Evolutionary conservation across 2,888 invertebrate species (phyloP).

Genomic region (Copidosoma aretas): DNA sequence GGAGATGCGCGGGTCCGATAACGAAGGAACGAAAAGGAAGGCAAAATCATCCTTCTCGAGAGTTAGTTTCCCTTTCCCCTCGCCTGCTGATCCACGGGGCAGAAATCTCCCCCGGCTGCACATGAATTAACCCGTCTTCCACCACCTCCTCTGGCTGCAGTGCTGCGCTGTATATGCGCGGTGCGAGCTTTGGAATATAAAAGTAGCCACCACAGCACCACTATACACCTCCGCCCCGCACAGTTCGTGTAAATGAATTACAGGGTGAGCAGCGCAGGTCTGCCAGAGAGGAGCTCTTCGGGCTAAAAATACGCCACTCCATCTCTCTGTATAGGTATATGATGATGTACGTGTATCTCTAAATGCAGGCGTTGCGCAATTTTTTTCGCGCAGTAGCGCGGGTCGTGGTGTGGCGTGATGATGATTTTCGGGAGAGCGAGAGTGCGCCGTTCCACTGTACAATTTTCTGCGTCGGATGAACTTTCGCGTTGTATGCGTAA

Average conservation of each 20-base stretch:
- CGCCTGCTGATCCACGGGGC: background rate
- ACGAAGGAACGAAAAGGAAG: slow-evolving; percentile 14
- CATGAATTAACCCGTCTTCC: slow-evolving; percentile 31
- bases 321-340: too few species aligned
- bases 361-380: too few species aligned
- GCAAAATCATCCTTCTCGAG: slow-evolving; percentile 16
- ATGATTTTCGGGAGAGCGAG: too few species aligned
- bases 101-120: slow-evolving; percentile 24
- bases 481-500: too few species aligned
- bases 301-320: background rate
- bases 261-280: background rate
- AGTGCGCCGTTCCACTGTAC: too few species aligned
- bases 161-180: background rate
- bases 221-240: background rate
- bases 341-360: too few species aligned
- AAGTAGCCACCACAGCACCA: too few species aligned
- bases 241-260: background rate
- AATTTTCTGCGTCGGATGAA: too few species aligned
- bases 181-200: too few species aligned
- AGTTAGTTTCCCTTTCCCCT: background rate
- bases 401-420: too few species aligned
- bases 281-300: background rate
- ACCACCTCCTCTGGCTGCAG: background rate
- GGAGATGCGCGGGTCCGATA: slow-evolving; percentile 15
- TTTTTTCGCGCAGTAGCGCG: too few species aligned